A percentile compares a stretch with the other conserved stretches of the same genome.
Conservation (phyloP, 2,888 invertebrate genomes). For the Platerodrilus igneus region DNA sequence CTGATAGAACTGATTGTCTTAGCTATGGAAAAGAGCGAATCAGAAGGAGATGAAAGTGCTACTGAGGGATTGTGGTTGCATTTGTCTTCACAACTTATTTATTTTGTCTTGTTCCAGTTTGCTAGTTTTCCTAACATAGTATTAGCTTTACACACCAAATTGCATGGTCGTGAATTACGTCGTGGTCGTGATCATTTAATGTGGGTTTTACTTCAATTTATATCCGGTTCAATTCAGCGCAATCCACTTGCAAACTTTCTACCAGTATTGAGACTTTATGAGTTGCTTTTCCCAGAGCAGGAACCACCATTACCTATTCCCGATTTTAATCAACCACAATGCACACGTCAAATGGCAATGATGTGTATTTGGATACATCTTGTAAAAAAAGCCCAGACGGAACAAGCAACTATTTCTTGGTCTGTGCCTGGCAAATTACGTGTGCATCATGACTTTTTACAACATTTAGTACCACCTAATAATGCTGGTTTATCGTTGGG, state of each 20-base stretch:
- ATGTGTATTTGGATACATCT: constrained; percentile 97
- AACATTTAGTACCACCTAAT: constrained; percentile 74
- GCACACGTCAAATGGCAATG: constrained; percentile 87
- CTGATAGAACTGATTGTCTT: constrained; percentile 84
- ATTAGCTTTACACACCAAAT: constrained; percentile 74
- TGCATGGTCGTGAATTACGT: constrained; percentile 62
- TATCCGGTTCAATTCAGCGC: constrained; percentile 93
- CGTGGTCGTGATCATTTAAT: constrained; percentile 96
- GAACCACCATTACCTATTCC: constrained; percentile 86
- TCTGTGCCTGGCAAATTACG: constrained; percentile 41
- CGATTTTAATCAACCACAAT: constrained; percentile 79
- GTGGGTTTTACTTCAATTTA: constrained; percentile 97
- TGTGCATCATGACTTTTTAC: constrained; percentile 65
- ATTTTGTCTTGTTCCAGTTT: constrained; percentile 90
- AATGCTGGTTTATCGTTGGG: constrained; percentile 65
- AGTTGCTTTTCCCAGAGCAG: constrained; percentile 87
- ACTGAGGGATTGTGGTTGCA: constrained; percentile 89
- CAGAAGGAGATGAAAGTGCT: constrained; percentile 53
- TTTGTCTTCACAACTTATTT: constrained; percentile 89
- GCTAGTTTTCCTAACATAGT: constrained; percentile 92
- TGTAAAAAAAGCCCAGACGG: constrained; percentile 86
- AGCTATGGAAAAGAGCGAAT: constrained; percentile 89
- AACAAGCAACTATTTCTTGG: constrained; percentile 61
- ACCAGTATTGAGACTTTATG: constrained; percentile 86
- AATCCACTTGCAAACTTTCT: constrained; percentile 86